phyloP scores from a whole-genome alignment of 2,113 vertebrate genomes.

The Cercopithecus mona region DNA sequence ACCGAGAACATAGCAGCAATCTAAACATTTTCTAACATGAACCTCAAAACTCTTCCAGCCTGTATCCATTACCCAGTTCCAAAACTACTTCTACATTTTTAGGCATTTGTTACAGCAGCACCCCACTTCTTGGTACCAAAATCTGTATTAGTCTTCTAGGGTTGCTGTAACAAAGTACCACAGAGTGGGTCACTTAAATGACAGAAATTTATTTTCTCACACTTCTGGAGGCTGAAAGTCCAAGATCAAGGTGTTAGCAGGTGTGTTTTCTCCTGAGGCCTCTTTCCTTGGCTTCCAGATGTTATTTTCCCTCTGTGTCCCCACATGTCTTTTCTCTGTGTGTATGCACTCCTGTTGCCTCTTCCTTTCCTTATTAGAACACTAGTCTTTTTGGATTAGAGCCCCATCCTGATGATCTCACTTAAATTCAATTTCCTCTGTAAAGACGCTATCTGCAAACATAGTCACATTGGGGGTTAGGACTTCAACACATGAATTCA shows the following conservation, averaged over 20 bases:
- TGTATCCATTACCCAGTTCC: background rate
- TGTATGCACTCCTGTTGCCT: background rate
- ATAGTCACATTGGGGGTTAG: background rate
- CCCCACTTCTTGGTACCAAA: background rate
- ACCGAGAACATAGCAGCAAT: background rate
- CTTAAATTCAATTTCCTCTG: background rate
- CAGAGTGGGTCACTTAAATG: background rate
- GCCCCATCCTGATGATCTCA: background rate
- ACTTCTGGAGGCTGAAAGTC: background rate
- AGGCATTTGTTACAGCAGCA: background rate
- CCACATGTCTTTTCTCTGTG: background rate
- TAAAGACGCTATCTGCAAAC: background rate
- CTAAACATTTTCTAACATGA: background rate
- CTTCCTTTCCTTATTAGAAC: background rate
- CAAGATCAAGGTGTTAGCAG: background rate
- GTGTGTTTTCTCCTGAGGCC: background rate
- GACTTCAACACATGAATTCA: background rate
- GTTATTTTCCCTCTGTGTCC: background rate
- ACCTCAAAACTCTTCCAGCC: background rate
- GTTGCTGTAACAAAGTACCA: background rate
- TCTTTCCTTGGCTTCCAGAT: background rate
- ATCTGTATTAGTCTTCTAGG: background rate
- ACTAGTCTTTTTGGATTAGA: background rate
- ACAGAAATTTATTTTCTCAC: background rate
- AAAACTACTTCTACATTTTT: background rate